phyloP scores from a whole-genome alignment of 2,797 vertebrate genomes.

The Aldrovandia affinis region DNA sequence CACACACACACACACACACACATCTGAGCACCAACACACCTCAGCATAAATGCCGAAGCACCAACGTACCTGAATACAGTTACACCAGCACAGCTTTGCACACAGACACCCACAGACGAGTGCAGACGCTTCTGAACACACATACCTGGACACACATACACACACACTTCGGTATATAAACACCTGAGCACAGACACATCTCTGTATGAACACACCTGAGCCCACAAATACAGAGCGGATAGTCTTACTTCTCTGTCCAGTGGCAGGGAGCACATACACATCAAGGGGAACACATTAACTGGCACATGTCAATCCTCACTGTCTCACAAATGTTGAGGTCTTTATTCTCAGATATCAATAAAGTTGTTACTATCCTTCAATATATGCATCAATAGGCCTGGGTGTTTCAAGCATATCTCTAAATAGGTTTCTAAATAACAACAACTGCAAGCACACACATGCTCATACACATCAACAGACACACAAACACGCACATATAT shows the following conservation, averaged over 20 bases:
- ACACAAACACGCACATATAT: background rate
- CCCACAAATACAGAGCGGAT: background rate
- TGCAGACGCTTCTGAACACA: no score
- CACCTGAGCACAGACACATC: background rate
- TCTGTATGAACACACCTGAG: background rate
- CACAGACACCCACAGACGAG: no score
- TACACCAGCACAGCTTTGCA: no score
- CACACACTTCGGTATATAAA: no score
- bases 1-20: background rate
- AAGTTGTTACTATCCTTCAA: background rate
- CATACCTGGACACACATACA: no score
- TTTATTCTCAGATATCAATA: background rate
- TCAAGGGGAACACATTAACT: background rate
- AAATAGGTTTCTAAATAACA: background rate
- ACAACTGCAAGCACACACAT: background rate
- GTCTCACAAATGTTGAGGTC: background rate
- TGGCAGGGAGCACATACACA: background rate
- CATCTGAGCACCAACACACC: background rate
- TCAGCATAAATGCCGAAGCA: background rate
- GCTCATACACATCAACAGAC: background rate
- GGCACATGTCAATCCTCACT: background rate
- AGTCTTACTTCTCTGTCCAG: background rate
- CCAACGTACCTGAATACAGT: no score
- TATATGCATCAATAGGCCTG: background rate
- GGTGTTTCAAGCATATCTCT: background rate